These are phyloP conservation scores for Isurus oxyrinchus DNA, from an alignment of 2,113 vertebrate species.

Conservation along the genomic window DNA sequence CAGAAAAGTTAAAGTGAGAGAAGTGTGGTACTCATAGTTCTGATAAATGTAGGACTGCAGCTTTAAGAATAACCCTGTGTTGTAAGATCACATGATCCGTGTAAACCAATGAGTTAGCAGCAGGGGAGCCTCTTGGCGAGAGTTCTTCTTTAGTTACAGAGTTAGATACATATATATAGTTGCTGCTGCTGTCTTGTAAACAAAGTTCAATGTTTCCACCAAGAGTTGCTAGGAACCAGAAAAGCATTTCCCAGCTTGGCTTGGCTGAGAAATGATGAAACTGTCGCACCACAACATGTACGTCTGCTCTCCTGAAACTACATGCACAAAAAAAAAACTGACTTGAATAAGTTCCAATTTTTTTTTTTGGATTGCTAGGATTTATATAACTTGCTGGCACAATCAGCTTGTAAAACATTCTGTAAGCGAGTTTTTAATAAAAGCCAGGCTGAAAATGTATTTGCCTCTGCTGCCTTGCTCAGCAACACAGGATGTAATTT, in stretches of 20 bases:
- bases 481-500: constrained; percentile 14
- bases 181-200: too few relatives aligned
- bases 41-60: too few relatives aligned
- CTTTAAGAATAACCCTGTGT: too few relatives aligned
- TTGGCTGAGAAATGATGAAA: constrained; percentile 10
- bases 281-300: background rate
- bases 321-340: background rate
- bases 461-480: background rate
- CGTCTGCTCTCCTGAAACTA: background rate
- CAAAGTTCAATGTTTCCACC: too few relatives aligned
- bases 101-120: too few relatives aligned
- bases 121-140: too few relatives aligned
- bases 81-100: too few relatives aligned
- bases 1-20: too few relatives aligned
- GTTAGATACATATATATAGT: too few relatives aligned
- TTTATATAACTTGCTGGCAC: constrained; percentile 16
- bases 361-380: background rate
- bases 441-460: constrained; percentile 28
- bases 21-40: too few relatives aligned
- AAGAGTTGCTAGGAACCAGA: too few relatives aligned
- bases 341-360: constrained; percentile 24
- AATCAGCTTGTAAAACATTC: constrained; percentile 30
- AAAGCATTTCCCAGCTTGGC: background rate
- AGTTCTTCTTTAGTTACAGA: too few relatives aligned
- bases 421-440: constrained; percentile 4